A percentile compares a stretch with the other conserved stretches of the same genome.
Conservation (phyloP, 2,888 invertebrate species). For the Phaonia tiefii region DNA sequence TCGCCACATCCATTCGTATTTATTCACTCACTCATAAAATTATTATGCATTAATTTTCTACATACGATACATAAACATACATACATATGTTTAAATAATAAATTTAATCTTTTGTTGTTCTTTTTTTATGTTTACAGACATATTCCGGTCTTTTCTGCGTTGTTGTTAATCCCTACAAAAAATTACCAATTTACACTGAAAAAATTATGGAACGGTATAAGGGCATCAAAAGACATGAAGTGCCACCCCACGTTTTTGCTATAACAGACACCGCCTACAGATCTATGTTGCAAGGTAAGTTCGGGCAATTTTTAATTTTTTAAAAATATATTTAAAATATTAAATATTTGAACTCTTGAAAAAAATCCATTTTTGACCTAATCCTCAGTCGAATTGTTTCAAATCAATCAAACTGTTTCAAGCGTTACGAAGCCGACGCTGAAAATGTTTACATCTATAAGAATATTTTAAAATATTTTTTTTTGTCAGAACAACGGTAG, state of each 20-base stretch:
- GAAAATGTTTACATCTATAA: too few relatives aligned
- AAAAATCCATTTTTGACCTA: too few relatives aligned
- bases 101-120: conserved; percentile 27
- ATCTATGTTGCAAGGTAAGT: conserved; percentile 98
- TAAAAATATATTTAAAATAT: too few relatives aligned
- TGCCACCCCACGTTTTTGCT: conserved; percentile 99
- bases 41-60: conserved; percentile 18
- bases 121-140: conserved; percentile 86
- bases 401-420: too few relatives aligned
- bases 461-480: too few relatives aligned
- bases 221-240: conserved; percentile 99
- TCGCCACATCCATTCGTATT: not conserved
- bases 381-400: too few relatives aligned
- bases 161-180: conserved; percentile 99
- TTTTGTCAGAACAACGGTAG: too few relatives aligned
- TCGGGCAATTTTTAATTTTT: too few relatives aligned
- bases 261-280: conserved; percentile 99
- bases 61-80: not conserved
- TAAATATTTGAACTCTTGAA: too few relatives aligned
- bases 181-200: conserved; percentile 99
- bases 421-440: too few relatives aligned
- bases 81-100: conserved; percentile 22
- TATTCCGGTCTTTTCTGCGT: conserved; percentile 99
- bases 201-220: conserved; percentile 99
- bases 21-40: not conserved